These are phyloP conservation scores for Sciurus vulgaris DNA, from an alignment of 2,797 vertebrate genomes.

Conservation along the genomic window DNA sequence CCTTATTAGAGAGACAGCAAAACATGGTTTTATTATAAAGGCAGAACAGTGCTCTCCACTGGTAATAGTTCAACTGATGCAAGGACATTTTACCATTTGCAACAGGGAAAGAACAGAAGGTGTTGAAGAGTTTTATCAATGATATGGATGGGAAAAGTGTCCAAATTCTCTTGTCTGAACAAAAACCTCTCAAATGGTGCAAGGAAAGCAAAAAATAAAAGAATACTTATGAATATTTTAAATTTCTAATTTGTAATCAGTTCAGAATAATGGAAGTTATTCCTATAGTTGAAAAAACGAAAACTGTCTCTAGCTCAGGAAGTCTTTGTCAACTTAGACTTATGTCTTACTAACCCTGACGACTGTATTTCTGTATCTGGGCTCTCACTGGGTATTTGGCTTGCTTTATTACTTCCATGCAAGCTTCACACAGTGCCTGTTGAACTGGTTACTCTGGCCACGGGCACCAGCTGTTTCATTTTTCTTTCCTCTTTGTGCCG, in stretches of 20 bases:
- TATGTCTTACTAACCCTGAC: background rate
- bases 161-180: background rate
- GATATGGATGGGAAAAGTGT: background rate
- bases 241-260: conserved; percentile 34
- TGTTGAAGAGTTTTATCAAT: conserved; percentile 39
- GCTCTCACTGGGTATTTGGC: background rate
- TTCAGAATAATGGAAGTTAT: background rate
- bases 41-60: background rate
- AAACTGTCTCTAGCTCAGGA: background rate
- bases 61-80: background rate
- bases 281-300: background rate
- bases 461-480: conserved; percentile 52
- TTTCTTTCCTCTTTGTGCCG: background rate
- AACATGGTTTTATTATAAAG: conserved; percentile 37
- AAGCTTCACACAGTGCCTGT: background rate
- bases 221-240: background rate
- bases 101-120: conserved; percentile 12
- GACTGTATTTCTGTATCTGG: background rate
- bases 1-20: conserved; percentile 34
- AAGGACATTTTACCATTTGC: background rate
- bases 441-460: conserved; percentile 45
- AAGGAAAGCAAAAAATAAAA: background rate
- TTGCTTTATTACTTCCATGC: background rate
- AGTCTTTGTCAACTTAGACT: background rate
- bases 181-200: conserved; percentile 10